Evolutionary conservation across 1,140 invertebrate genomes (phyloP), one percentile per base, ranked within the genome.

Genomic region (Brachionus sp.): DNA sequence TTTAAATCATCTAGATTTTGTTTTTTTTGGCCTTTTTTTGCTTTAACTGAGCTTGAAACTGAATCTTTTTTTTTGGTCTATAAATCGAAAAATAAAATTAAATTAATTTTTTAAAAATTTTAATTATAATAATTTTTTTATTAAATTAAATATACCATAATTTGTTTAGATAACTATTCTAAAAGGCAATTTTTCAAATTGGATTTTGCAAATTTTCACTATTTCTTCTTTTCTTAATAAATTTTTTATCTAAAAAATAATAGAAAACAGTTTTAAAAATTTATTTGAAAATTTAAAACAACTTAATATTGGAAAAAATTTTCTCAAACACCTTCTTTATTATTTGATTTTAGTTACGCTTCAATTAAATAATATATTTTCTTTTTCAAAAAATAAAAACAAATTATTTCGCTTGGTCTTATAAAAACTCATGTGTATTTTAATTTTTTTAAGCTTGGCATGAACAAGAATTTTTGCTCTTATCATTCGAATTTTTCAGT

Each of bases 1-100:
- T 83, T 83, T 9, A 83, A 25, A 70, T 70, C 78, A 25, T 78
- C 57, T 16, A 62, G 9, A 50, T 78, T 78, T 53, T 53, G 46
- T 33, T 62, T 62, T 50, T 78, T 78, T 10, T 70, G 35, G 16
- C 39, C 39, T 53, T 78, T 78, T n/a, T 42, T 70, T 16, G 33
- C 35, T 16, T 70, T 70, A 4, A 70, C 35, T 16, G 66, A 39
- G 29, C 64, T 39, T 16, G 16, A 37, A 16, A 33, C 13, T 37
- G 37, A 39, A 39, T 70, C n/a, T 35, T 19, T 37, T 37, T 66
- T 19, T 70, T 70, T 70, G 16, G 66, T 70, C 66, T 70, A 33
- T 35, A 66, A 29, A 35, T 12, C 13, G 9, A 33, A 66, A 66
- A 35, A 1, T n/a, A 1, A 37, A 33, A n/a, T 37, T 5, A 29